These are phyloP conservation scores for Chloropsis hardwickii DNA, from an alignment of 2,113 vertebrate species.

Conservation along the genomic window DNA sequence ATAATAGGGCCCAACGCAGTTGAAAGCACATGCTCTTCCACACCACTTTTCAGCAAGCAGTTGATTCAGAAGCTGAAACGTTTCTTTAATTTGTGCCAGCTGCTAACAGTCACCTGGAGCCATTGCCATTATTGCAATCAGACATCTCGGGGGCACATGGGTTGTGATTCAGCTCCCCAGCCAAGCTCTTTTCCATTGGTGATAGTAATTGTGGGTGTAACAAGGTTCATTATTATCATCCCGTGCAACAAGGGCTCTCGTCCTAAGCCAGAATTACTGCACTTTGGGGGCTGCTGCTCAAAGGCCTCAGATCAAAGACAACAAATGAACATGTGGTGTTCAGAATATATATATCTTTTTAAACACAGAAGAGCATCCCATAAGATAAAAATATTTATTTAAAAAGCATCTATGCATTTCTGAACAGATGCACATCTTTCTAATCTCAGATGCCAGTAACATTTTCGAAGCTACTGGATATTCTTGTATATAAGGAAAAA, in stretches of 20 bases:
- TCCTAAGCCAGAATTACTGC: neutral
- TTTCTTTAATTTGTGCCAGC: constrained; percentile 2
- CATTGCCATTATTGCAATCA: constrained; percentile 30
- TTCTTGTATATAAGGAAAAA: neutral
- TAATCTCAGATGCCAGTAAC: neutral
- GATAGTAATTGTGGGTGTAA: neutral
- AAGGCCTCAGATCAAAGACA: neutral
- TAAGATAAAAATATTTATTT: neutral
- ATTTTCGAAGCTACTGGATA: neutral
- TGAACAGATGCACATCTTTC: neutral
- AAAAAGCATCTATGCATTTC: neutral
- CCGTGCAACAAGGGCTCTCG: neutral
- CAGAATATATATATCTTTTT: neutral
- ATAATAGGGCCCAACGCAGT: neutral
- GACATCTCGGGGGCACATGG: neutral
- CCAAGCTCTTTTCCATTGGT: neutral
- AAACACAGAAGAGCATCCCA: neutral
- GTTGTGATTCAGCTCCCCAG: neutral
- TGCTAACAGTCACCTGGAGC: neutral
- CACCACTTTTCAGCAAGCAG: neutral
- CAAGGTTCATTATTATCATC: neutral
- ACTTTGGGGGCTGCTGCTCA: neutral
- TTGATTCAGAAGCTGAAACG: neutral
- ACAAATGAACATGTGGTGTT: rapidly evolving
- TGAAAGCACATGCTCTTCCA: neutral